These are phyloP conservation scores for Acrocyrtus sp. DNA, from an alignment of 2,888 invertebrate species.

Conservation along the genomic window DNA sequence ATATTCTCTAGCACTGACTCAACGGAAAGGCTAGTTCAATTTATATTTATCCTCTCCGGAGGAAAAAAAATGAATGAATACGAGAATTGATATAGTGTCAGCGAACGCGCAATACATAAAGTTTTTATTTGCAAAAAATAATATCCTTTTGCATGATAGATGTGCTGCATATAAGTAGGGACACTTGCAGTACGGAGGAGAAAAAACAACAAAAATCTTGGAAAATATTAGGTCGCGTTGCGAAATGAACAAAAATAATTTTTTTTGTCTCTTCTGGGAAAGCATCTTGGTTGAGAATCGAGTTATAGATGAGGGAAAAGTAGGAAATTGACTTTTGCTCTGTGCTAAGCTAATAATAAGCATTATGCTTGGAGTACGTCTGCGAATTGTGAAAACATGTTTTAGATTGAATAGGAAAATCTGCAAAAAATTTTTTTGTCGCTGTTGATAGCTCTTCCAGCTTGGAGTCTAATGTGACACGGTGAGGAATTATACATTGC, in stretches of 20 bases:
- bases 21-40: not conserved
- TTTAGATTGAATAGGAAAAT: no score
- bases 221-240: not conserved
- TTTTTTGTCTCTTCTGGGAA: not conserved
- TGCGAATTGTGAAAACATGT: no score
- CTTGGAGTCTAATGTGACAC: no score
- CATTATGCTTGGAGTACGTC: no score
- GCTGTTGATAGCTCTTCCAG: no score
- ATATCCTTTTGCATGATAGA: not conserved
- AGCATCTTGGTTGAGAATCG: not conserved
- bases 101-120: not conserved
- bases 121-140: not conserved
- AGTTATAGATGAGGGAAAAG: not conserved
- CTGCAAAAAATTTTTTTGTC: no score
- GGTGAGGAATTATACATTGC: no score
- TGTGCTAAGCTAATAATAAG: no score
- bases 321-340: not conserved
- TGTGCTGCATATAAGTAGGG: not conserved
- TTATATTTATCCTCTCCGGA: not conserved
- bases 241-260: not conserved
- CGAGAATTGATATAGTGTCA: not conserved
- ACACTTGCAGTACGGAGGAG: no score
- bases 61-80: not conserved
- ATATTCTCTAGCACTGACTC: not conserved
- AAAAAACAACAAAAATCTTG: no score